phyloP scores from a whole-genome alignment of 2,113 vertebrate species.

The Hyla sarda region DNA sequence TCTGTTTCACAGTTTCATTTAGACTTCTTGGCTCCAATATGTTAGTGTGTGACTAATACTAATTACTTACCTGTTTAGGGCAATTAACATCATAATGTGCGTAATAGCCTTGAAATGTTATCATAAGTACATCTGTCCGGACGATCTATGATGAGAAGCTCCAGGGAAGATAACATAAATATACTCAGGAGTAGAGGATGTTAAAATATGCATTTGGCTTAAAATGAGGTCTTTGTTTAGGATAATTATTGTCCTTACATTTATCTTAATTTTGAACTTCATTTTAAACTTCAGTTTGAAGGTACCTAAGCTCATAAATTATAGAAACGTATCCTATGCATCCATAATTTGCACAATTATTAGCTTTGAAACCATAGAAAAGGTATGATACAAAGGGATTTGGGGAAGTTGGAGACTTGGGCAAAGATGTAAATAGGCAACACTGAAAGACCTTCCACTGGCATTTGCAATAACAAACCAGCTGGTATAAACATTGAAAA shows the following conservation, averaged over 20 bases:
- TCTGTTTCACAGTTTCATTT: not conserved
- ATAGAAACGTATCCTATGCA: no score
- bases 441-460: no score
- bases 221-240: not conserved
- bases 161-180: not conserved
- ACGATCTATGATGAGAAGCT: not conserved
- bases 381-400: no score
- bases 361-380: no score
- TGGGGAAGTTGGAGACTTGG: no score
- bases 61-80: conserved; percentile 7
- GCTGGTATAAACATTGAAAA: no score
- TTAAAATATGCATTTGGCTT: not conserved
- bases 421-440: no score
- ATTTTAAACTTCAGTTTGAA: not conserved
- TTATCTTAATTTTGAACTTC: no score
- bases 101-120: not conserved
- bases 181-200: not conserved
- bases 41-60: conserved; percentile 10
- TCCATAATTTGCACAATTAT: no score
- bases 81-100: conserved; percentile 1
- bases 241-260: not conserved
- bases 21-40: conserved; percentile 20
- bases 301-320: no score
- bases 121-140: not conserved
- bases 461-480: no score